Evolutionary conservation across 2,888 invertebrate genomes (phyloP).

Genomic region (Athalia circularis): DNA sequence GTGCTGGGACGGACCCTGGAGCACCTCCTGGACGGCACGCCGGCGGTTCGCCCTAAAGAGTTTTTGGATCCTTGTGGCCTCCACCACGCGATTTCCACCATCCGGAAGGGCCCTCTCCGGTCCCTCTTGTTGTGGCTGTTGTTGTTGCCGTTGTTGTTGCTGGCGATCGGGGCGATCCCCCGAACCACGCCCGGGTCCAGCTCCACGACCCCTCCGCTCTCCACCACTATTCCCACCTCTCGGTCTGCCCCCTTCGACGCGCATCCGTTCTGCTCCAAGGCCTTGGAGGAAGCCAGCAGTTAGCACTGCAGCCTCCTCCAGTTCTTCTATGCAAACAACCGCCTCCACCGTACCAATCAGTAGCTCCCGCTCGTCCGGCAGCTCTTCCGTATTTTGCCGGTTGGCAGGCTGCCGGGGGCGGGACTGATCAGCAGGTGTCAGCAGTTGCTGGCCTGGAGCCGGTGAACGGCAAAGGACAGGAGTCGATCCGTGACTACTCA

Average conservation of each 20-base stretch:
- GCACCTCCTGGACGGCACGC: conserved; percentile 39
- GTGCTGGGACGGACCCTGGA: conserved; percentile 21
- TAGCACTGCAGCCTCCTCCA: conserved; percentile 2
- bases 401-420: neutral
- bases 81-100: neutral
- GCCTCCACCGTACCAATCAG: conserved; percentile 17
- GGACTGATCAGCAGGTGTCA: neutral
- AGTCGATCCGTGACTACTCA: too few species aligned
- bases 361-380: conserved; percentile 14
- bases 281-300: conserved; percentile 3
- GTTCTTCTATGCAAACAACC: neutral
- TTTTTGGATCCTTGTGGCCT: conserved; percentile 31
- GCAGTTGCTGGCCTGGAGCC: neutral
- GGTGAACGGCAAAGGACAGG: neutral
- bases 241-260: neutral
- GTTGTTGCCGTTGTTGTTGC: neutral
- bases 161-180: neutral
- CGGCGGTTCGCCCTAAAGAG: conserved; percentile 28
- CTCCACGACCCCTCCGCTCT: neutral
- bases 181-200: conserved; percentile 1
- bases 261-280: neutral
- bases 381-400: neutral
- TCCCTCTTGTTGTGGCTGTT: neutral
- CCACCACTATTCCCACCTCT: neutral
- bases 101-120: conserved; percentile 1